Base-by-base conservation (phyloP, 2,888 invertebrate genomes). In the Xylocampa areola region DNA sequence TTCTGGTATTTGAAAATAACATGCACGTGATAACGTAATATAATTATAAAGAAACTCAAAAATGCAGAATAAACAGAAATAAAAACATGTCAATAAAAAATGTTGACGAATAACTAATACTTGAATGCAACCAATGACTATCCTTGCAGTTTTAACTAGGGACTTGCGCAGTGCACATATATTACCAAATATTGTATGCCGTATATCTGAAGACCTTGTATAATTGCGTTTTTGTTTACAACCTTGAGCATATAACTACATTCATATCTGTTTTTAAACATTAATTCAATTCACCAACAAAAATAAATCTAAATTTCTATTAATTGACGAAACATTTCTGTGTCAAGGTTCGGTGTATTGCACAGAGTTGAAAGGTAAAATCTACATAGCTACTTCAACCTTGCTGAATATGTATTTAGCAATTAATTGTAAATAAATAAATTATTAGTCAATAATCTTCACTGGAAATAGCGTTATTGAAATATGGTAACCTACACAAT, bases 321-420 rank as follows among this genome's bases (percentile, higher is more conserved):
- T 84, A 86, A 89, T 87, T 85, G 85, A 84, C 85, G 84, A 86
- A 88, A 87, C 84, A 80, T 85, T 88, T 88, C 82, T 81, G 84
- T 88, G 86, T 87, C 88, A 90, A 91, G 89, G 91, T 82, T 75
- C 62, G 59, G 71, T 74, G 78, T 82, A 78, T 89, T 90, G 87
- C 88, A 86, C 80, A 83, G 73, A 85, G 87, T 89, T 87, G 88
- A 91, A 90, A 90, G 90, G 87, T 86, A 89, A 86, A 88, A 85
- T 89, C 80, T 83, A 86, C 83, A 87, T 86, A 86, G 83, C 80
- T 84, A 82, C 82, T 87, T 76, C 79, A 85, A 88, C 88, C 88
- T 90, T 88, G 88, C 76, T 79, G 78, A 84, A 84, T 86, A 84
- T 86, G 81, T 82, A 84, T 84, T 83, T 81, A 78, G 82, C 77